Percentiles rank a stretch among this genome's conserved stretches.
Conservation (phyloP, 1,140 invertebrate species). For the Leptopilina boulardi region DNA sequence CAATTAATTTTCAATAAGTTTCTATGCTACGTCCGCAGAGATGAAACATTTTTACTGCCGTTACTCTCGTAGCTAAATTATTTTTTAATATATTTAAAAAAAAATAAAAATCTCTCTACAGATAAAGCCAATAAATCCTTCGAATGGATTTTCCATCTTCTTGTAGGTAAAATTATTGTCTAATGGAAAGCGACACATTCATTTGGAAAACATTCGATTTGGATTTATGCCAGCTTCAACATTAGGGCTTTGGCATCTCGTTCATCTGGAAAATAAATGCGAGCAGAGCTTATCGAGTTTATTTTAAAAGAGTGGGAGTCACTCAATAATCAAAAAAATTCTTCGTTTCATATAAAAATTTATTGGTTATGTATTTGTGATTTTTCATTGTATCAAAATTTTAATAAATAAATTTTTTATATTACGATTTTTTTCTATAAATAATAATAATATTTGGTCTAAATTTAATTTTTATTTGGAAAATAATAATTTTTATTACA, state of each 20-base stretch:
- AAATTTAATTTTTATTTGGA: too few relatives aligned
- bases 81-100: too few relatives aligned
- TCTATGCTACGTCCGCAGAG: too few relatives aligned
- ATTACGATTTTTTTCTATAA: too few relatives aligned
- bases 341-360: background rate
- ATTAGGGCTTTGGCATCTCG: conserved; percentile 28
- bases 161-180: conserved; percentile 8
- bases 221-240: conserved; percentile 24
- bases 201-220: conserved; percentile 31
- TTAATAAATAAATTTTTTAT: too few relatives aligned
- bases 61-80: too few relatives aligned
- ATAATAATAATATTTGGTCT: too few relatives aligned
- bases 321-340: background rate
- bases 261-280: conserved; percentile 4
- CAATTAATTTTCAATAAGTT: too few relatives aligned
- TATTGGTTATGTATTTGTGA: background rate
- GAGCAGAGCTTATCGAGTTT: conserved; percentile 3
- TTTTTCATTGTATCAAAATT: too few relatives aligned
- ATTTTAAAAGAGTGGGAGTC: background rate
- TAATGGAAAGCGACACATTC: conserved; percentile 25
- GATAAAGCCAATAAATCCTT: conserved; percentile 15
- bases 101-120: background rate
- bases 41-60: too few relatives aligned
- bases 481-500: too few relatives aligned
- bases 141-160: background rate